Percentiles rank a stretch among this genome's conserved stretches.
phyloP scores from a whole-genome alignment of 2,113 vertebrate species.

The Tricholaema leucomelas region DNA sequence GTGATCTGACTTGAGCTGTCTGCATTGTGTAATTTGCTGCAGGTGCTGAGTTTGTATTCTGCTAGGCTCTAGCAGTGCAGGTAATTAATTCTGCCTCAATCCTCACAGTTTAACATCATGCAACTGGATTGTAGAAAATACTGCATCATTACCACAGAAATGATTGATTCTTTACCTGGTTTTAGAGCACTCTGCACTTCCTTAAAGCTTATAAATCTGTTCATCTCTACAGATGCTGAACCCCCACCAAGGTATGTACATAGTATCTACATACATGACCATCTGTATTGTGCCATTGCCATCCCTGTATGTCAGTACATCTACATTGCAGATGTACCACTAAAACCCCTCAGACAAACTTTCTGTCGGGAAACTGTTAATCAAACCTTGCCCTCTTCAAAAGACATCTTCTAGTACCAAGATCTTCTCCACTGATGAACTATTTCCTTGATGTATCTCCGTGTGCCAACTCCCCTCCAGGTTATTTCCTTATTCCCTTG shows the following conservation, averaged over 20 bases:
- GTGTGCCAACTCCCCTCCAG: neutral
- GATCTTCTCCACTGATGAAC: neutral
- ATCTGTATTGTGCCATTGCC: neutral
- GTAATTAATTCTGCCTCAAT: neutral
- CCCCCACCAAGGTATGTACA: too few relatives aligned
- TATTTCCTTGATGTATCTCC: neutral
- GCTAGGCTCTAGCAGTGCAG: neutral
- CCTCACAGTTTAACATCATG: neutral
- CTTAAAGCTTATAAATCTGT: neutral
- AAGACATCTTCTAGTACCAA: neutral
- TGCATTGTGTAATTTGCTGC: neutral
- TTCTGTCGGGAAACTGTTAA: neutral
- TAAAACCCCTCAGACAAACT: neutral
- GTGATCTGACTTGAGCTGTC: neutral
- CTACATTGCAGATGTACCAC: neutral
- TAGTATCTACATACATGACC: too few relatives aligned
- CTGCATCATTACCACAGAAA: neutral
- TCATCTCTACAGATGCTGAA: neutral
- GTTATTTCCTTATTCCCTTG: neutral
- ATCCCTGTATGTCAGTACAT: neutral
- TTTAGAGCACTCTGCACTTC: neutral
- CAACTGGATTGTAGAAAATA: neutral
- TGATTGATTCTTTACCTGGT: neutral
- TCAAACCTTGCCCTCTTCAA: neutral
- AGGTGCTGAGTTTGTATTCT: neutral